Evolutionary conservation across 2,113 vertebrate genomes (phyloP), one percentile per base, ranked within the genome.

Genomic region (Corythornis cristatus): DNA sequence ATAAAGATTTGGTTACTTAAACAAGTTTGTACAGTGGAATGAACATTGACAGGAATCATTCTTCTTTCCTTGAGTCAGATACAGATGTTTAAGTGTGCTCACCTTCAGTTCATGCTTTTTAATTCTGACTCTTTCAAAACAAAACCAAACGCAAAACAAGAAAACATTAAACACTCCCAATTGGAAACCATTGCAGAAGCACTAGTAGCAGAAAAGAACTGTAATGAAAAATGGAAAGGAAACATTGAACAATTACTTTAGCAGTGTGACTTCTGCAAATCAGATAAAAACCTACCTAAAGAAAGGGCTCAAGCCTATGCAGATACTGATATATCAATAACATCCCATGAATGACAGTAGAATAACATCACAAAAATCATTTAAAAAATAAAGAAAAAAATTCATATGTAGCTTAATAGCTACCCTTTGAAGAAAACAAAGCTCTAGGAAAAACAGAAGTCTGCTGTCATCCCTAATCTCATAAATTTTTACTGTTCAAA

Each of bases 381-480:
- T 37, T 37, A 28, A 25, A 61, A 48, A 15, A 23, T 12, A 79
- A n/a, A 33, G 3, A 17, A 61, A 71, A 84, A 75, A 92, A 8
- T 6, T 35, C 43, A 71, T 71, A 88, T 6, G 17, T 77, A 37
- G 33, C 76, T 96, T 95, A 87, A 88, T 73, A 95, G 56, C 66
- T 93, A 80, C 8, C 15, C 91, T 96, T 86, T 95, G 87, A 96
- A 95, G 86, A 95, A 93, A 96, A 88, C 66, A 48, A 93, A 93
- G 60, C 79, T 94, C 90, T 53, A 68, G 15, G 95, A 96, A 97
- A 96, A 93, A 94, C 2, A 88, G 54, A 70, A 80, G 48, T 40
- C 58, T 83, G 75, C 66, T 78, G 35, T 93, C 89, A 86, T 95
- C 67, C 57, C 90, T 53, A 65, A 33, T 62, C 81, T 85, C 94